Evolutionary conservation across 2,888 invertebrate species (phyloP).

Genomic region (Drosophila tripunctata): DNA sequence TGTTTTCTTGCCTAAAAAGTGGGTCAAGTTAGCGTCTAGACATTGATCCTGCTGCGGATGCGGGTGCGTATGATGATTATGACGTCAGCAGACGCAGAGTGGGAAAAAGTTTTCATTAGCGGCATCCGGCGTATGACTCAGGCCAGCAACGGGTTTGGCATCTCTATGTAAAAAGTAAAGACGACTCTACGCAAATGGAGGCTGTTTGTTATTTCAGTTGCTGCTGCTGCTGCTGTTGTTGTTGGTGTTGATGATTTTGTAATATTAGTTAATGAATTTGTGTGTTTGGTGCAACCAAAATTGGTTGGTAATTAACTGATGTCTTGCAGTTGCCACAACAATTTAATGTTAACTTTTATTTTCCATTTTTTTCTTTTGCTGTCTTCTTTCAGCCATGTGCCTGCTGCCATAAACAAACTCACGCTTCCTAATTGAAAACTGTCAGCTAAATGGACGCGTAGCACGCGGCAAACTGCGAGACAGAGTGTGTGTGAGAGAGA

Average conservation of each 20-base stretch:
- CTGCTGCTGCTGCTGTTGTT: constrained; percentile 14
- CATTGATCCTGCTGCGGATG: constrained; percentile 34
- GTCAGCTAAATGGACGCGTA: constrained; percentile 71
- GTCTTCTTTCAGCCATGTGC: constrained; percentile 66
- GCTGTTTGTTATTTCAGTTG: constrained; percentile 17
- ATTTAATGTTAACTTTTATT: constrained; percentile 17
- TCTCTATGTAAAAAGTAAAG: constrained; percentile 39
- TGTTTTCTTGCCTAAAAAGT: constrained; percentile 13
- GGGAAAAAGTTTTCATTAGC: constrained; percentile 23
- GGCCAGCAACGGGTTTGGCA: constrained; percentile 30
- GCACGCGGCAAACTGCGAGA: constrained; percentile 37
- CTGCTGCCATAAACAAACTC: constrained; percentile 66
- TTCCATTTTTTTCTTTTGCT: constrained; percentile 9
- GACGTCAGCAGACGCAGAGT: constrained; percentile 16
- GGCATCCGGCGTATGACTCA: constrained; percentile 47
- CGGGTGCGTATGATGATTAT: constrained; percentile 20
- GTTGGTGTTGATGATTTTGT: constrained; percentile 41
- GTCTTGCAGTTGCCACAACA: constrained; percentile 44
- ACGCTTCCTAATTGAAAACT: constrained; percentile 75
- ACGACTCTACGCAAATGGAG: constrained; percentile 14
- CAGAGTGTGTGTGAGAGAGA: constrained; percentile 27
- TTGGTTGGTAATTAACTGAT: constrained; percentile 45
- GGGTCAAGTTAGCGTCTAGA: constrained; percentile 47
- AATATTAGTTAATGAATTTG: constrained; percentile 51
- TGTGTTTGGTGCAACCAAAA: constrained; percentile 26